Base-by-base conservation (phyloP, 2,888 invertebrate species). In the Oligia fasciuncula region DNA sequence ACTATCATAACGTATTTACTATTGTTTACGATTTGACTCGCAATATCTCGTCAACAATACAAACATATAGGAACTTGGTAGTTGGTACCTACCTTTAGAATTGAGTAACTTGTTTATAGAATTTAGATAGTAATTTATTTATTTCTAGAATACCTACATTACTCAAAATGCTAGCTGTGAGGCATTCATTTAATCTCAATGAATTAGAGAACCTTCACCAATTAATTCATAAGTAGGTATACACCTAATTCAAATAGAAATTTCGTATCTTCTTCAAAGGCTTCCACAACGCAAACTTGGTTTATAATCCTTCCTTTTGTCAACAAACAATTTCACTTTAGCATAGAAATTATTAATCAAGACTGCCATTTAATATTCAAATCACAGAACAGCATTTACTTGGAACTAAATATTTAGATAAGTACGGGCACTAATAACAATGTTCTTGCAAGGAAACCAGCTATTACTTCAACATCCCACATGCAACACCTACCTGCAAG, bases 401-500 rank as follows among this genome's bases (percentile, higher is more conserved):
- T 57, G 14, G 2, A 63, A 65, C 54, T 46, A 67, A 83, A 29
- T n/a, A 54, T 66, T 54, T 51, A 67, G 11, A 35, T 62, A 40
- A 40, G 4, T 40, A 49, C 67, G 46, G 54, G 23, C 46, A 62
- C 6, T 83, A 78, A 71, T 81, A 72, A 67, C 72, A 75, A 75
- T 74, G 77, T 77, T 77, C 65, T 81, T 90, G 88, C 82, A 87
- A 91, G 93, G 91, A 92, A 92, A 92, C 86, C 84, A 86, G 86
- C 86, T 85, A 91, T 91, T 91, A 89, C 88, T 79, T 87, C 88
- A 75, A 84, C 92, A 85, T 92, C 91, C 93, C 90, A 92, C 92
- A 81, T 82, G 73, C 78, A 87, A 89, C 90, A 90, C 91, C 91
- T 91, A 93, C 93, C 90, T 89, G 85, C 84, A 19, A 83, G 87